Evolutionary conservation across 2,888 invertebrate species (phyloP).

Genomic region (Nomada ferruginata): DNA sequence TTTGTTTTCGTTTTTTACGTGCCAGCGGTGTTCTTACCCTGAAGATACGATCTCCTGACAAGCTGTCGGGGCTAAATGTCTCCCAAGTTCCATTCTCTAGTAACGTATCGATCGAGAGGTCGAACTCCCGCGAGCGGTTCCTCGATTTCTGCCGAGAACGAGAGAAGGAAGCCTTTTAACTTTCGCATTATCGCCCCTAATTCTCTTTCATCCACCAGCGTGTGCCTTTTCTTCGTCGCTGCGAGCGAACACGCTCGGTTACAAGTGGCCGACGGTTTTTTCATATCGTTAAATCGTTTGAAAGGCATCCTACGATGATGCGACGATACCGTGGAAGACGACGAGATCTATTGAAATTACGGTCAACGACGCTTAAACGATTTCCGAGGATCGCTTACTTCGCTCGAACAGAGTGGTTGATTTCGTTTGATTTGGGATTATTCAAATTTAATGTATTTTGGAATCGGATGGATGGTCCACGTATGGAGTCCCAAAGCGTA

Average conservation of each 20-base stretch:
- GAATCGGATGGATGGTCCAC: too few relatives aligned
- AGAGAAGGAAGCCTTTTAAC: conserved; percentile 79
- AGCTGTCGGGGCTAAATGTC: conserved; percentile 86
- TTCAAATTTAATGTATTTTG: too few relatives aligned
- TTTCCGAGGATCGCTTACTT: too few relatives aligned
- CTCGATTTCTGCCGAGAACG: conserved; percentile 84
- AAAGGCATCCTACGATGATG: not conserved
- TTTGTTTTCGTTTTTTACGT: conserved; percentile 51
- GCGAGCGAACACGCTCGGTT: not conserved
- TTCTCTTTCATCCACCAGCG: conserved; percentile 26
- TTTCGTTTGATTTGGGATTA: not conserved
- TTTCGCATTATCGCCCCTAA: conserved; percentile 66
- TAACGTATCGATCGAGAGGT: conserved; percentile 86
- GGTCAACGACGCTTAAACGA: not conserved
- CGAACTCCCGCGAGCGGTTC: conserved; percentile 85
- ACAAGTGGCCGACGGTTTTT: not conserved
- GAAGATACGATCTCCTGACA: conserved; percentile 86
- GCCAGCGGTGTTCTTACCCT: conserved; percentile 85
- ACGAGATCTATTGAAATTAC: not conserved
- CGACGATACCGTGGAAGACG: not conserved
- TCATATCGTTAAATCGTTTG: not conserved
- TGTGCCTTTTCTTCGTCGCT: not conserved
- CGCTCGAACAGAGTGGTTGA: too few relatives aligned
- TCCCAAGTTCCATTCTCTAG: conserved; percentile 88
- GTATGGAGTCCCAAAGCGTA: not conserved